Conservation (phyloP, 2,888 invertebrate species). For the Zygothrica quintamaculata region DNA sequence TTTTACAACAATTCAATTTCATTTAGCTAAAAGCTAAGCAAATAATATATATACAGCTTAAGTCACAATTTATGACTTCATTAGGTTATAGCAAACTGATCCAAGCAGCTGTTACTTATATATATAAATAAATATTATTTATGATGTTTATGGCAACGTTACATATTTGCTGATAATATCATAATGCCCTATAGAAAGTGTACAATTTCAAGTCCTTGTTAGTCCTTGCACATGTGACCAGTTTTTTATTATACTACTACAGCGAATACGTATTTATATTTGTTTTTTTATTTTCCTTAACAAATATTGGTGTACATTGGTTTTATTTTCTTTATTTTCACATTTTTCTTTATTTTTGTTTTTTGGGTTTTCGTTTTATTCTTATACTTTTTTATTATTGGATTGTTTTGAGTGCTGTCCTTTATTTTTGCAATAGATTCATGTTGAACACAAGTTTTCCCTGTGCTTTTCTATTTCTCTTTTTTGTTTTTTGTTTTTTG, state of each 20-base stretch:
- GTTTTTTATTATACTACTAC: conserved; percentile 68
- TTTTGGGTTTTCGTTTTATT: conserved; percentile 9
- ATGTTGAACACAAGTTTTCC: conserved; percentile 52
- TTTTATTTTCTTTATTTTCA: conserved; percentile 23
- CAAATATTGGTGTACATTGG: conserved; percentile 68
- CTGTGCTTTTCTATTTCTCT: conserved; percentile 23
- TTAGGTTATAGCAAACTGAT: too few relatives aligned
- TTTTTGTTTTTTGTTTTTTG: conserved; percentile 3
- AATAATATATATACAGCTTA: too few relatives aligned
- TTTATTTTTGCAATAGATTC: conserved; percentile 11
- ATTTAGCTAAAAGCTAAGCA: too few relatives aligned
- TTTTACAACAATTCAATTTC: too few relatives aligned
- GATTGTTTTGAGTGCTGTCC: neutral
- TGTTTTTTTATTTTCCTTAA: conserved; percentile 33
- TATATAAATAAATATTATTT: too few relatives aligned
- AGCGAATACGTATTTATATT: conserved; percentile 53
- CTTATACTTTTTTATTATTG: neutral
- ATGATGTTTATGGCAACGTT: conserved; percentile 6
- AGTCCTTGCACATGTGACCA: conserved; percentile 71
- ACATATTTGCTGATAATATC: neutral
- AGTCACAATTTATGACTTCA: too few relatives aligned
- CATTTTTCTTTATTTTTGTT: conserved; percentile 29
- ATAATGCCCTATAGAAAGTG: neutral
- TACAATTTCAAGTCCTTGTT: conserved; percentile 39
- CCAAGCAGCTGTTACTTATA: too few relatives aligned